Base-by-base conservation (phyloP, 2,797 vertebrate genomes). In the Pagetopsis macropterus region DNA sequence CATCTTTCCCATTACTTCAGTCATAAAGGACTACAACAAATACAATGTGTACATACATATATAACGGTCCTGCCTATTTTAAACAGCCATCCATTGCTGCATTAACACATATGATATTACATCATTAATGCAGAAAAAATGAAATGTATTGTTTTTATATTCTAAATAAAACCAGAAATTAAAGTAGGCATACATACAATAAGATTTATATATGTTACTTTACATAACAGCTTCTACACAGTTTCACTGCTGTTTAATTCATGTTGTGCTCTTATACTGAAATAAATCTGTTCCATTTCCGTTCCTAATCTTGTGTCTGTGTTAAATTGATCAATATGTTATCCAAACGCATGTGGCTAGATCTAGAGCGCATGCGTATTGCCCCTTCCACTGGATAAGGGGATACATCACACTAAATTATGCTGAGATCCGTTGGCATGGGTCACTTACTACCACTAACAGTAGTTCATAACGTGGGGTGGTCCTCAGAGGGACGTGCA, bases 311-410 rank as follows among this genome's bases (percentile, higher is more conserved):
- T 31, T 1, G 0, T 46, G 10, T 66, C 11, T 62, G 5, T 15
- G 3, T 1, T 0, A 0, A 0, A 0, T 87, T 87, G 79, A 89
- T 46, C 12, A 14, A 69, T 56, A 71, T 82, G 67, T 77, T 76
- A 87, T 65, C 75, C 71, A 83, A 87, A 88, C 87, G 88, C 94
- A 78, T 93, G 94, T 91, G 91, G 90, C 75, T 55, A 49, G 59
- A 48, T 31, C 5, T 21, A 1, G 1, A 1, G 87, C 94, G 93
- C 94, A 88, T 93, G 94, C 92, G 94, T 93, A 74, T 23, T 66
- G 55, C 88, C 75, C 83, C 87, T 33, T 79, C 75, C 85, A 65
- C 64, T 58, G 31, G 45, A 19, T 54, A 44, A 2, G 9, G 50
- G 58, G 65, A 72, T 83, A 85, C 83, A 87, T 87, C 83, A 81